A percentile compares a stretch with the other conserved stretches of the same genome.
Evolutionary conservation across 2,113 vertebrate genomes (phyloP).

Genomic region (Arizona elegans): DNA sequence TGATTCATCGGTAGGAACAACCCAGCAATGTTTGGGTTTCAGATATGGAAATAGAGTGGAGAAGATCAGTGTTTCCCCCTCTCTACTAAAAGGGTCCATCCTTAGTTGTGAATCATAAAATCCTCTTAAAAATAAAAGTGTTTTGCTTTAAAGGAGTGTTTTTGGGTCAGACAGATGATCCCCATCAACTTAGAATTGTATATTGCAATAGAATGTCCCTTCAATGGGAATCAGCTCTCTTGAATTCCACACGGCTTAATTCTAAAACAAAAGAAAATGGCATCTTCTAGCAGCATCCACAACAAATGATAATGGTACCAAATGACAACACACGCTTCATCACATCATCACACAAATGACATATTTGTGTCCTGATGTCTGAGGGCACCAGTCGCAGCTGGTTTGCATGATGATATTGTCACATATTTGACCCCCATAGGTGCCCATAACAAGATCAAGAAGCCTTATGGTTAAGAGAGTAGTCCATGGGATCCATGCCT

Average conservation of each 20-base stretch:
- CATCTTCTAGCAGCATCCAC: neutral
- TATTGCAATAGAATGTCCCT: neutral
- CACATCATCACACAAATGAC: neutral
- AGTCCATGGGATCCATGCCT: neutral
- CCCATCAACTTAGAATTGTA: neutral
- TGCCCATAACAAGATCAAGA: neutral
- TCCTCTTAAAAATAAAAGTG: constrained; percentile 36
- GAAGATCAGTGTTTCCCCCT: constrained; percentile 34
- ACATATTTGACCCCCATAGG: neutral
- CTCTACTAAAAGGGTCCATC: constrained; percentile 7
- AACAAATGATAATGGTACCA: neutral
- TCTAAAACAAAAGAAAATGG: neutral
- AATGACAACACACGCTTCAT: neutral
- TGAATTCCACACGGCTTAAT: neutral
- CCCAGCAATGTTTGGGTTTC: constrained; percentile 54
- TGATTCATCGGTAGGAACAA: constrained; percentile 64
- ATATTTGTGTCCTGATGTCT: neutral
- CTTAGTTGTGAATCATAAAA: constrained; percentile 60
- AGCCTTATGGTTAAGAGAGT: neutral
- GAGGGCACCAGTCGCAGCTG: neutral
- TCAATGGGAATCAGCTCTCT: neutral
- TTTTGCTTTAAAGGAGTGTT: constrained; percentile 37
- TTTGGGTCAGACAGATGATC: constrained; percentile 21
- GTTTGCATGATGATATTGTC: neutral
- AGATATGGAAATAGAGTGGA: constrained; percentile 58